Evolutionary conservation across 1,140 invertebrate species (phyloP).

Genomic region (Dolichoris vasculosae): DNA sequence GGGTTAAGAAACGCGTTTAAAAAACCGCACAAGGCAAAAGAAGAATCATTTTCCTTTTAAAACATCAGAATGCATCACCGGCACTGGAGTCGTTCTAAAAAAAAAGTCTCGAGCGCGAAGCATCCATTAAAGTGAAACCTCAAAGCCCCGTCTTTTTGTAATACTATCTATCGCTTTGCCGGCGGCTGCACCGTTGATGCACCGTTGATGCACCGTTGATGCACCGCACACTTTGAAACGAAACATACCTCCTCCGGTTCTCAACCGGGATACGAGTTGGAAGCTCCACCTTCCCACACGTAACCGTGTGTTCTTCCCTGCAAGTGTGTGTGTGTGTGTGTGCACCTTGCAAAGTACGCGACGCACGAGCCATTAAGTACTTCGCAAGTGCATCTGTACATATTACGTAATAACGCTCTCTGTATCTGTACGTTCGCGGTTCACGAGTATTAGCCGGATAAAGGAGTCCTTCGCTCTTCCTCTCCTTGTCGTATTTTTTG

Average conservation of each 20-base stretch:
- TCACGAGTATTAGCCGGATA: not conserved
- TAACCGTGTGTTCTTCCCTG: not conserved
- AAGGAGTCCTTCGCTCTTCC: not conserved
- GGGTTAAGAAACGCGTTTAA: too few species aligned
- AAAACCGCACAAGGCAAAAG: not conserved
- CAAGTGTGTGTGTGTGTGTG: not conserved
- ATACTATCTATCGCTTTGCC: not conserved
- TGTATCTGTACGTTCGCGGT: not conserved
- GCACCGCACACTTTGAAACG: not conserved
- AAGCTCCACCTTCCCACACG: not conserved
- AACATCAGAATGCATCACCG: not conserved
- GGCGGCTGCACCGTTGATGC: not conserved
- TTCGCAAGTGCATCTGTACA: not conserved
- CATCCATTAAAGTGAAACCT: not conserved
- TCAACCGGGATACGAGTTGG: not conserved
- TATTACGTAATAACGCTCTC: too few species aligned
- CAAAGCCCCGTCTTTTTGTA: not conserved
- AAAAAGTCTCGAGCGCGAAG: not conserved
- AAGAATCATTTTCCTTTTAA: not conserved
- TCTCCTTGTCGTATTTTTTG: not conserved
- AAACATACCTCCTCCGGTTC: not conserved
- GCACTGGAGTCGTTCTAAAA: not conserved
- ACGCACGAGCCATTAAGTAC: not conserved
- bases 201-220: not conserved
- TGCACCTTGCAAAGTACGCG: not conserved